These are phyloP conservation scores for Choloepus didactylus DNA, from an alignment of 2,797 vertebrate genomes.

Conservation along the genomic window DNA sequence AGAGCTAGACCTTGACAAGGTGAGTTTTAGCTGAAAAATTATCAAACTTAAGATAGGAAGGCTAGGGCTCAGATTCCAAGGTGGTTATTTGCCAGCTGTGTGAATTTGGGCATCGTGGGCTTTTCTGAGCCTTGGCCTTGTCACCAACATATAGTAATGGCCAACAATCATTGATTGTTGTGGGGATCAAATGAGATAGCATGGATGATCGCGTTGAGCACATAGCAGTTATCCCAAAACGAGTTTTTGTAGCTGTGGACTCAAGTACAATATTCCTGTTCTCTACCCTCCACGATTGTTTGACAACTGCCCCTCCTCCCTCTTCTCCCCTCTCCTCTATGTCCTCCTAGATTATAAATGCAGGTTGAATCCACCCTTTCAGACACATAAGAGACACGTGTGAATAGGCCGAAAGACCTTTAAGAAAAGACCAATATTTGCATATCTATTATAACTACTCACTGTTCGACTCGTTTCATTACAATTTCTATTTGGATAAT, in stretches of 20 bases:
- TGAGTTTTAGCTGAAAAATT: background rate
- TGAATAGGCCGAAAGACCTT: slow-evolving; percentile 90
- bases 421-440: slow-evolving; percentile 93
- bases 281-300: background rate
- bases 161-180: background rate
- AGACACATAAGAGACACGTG: slow-evolving; percentile 85
- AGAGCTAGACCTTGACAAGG: background rate
- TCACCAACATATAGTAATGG: background rate
- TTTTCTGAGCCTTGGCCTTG: background rate
- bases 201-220: background rate
- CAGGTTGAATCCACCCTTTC: slow-evolving; percentile 79
- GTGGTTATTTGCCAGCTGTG: background rate
- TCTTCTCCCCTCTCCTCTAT: slow-evolving; percentile 5
- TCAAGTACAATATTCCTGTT: background rate
- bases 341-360: slow-evolving; percentile 82
- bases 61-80: background rate
- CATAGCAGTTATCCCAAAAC: background rate
- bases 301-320: slow-evolving; percentile 27
- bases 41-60: background rate
- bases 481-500: slow-evolving; percentile 92
- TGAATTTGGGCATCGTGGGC: background rate
- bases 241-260: background rate
- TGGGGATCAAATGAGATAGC: background rate
- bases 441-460: slow-evolving; percentile 92
- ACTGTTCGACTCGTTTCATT: slow-evolving; percentile 91